Conservation (phyloP, 1,140 invertebrate genomes). For the Leptinotarsa texana region DNA sequence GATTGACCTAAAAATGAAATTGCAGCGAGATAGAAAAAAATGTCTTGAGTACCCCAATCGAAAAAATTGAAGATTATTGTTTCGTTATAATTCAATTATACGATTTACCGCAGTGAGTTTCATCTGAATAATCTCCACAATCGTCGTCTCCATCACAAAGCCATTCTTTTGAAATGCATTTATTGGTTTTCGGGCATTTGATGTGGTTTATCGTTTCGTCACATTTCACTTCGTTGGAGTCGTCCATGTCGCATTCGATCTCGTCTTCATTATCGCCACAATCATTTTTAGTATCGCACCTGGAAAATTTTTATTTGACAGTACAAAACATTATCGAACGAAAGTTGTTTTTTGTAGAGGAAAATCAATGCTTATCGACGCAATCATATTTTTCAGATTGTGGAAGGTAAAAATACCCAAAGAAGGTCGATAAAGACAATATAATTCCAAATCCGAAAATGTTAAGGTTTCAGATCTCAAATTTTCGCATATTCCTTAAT, state of each 20-base stretch:
- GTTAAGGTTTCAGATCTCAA: too few species aligned
- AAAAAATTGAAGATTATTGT: neutral
- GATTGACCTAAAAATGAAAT: too few species aligned
- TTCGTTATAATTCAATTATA: neutral
- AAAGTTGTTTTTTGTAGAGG: too few species aligned
- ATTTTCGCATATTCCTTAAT: too few species aligned
- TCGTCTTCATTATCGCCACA: slow-evolving; percentile 72
- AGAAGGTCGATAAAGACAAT: too few species aligned
- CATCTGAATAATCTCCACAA: slow-evolving; percentile 83
- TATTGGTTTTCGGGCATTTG: slow-evolving; percentile 69
- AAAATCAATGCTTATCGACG: too few species aligned
- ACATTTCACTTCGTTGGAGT: slow-evolving; percentile 57
- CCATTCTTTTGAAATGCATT: slow-evolving; percentile 77
- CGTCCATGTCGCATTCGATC: slow-evolving; percentile 61
- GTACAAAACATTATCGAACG: too few species aligned
- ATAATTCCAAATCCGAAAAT: too few species aligned
- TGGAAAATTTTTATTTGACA: slow-evolving; percentile 46
- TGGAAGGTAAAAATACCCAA: too few species aligned
- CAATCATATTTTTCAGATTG: too few species aligned
- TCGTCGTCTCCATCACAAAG: slow-evolving; percentile 79
- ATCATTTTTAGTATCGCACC: slow-evolving; percentile 66
- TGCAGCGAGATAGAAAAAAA: neutral
- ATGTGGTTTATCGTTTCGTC: slow-evolving; percentile 64
- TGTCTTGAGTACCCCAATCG: neutral
- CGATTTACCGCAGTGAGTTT: slow-evolving; percentile 72